These are phyloP conservation scores for Caenorhabditis sinica DNA, from an alignment of 2,888 invertebrate genomes.

Conservation along the genomic window DNA sequence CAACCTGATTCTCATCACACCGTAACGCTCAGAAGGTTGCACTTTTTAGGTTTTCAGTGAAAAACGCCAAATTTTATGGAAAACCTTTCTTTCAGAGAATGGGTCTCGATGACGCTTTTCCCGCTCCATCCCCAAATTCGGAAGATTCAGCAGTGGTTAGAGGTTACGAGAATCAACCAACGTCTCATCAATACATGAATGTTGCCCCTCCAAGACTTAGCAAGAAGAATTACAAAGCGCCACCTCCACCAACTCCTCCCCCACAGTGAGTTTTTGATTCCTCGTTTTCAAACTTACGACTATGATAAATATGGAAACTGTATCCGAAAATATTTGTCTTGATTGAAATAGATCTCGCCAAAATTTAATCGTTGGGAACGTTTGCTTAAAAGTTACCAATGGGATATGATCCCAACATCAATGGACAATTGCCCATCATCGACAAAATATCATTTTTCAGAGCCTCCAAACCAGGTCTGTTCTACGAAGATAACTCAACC, in stretches of 20 bases:
- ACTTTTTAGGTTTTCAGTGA: no score
- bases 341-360: no score
- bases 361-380: no score
- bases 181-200: conserved; percentile 54
- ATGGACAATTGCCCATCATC: not conserved
- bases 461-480: conserved; percentile 30
- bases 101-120: conserved; percentile 50
- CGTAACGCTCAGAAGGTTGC: no score
- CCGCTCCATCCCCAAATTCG: not conserved
- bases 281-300: no score
- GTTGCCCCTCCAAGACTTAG: conserved; percentile 37
- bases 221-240: conserved; percentile 50
- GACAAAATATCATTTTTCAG: conserved; percentile 29
- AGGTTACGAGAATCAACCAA: conserved; percentile 60
- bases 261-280: conserved; percentile 44
- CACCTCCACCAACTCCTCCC: conserved; percentile 53
- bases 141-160: conserved; percentile 10
- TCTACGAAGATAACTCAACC: conserved; percentile 2
- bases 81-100: conserved; percentile 35
- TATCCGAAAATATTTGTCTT: no score
- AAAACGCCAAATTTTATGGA: no score
- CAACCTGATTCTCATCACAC: no score
- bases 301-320: no score
- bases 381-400: no score
- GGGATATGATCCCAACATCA: no score